Evolutionary conservation across 2,888 invertebrate species (phyloP), one percentile per base, ranked within the genome.

Genomic region (Nowickia ferox): DNA sequence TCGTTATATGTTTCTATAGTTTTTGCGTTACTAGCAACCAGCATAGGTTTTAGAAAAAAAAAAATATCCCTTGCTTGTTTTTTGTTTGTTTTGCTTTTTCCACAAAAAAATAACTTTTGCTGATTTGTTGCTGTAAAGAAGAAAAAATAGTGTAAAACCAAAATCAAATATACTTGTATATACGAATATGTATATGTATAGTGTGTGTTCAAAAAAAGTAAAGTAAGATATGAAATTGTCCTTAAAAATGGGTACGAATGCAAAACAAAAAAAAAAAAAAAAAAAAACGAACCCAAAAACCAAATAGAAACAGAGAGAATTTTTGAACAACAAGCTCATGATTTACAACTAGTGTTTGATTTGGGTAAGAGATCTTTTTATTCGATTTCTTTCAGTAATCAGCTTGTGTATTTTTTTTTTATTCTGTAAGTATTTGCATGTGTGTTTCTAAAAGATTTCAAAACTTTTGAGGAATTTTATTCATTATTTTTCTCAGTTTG

Each of bases 301-400:
- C n/a, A 22, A 30, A 59, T 30, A n/a, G n/a, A 19, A 3, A 48
- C 42, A 63, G 61, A 77, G 65, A 44, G n/a, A 53, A 81, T 68
- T 59, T 51, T 77, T 55, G 19, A 59, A 71, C 44, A 86, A 86
- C 82, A 71, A 83, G 75, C 86, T 76, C 75, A 66, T 83, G 86
- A 83, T 86, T 83, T 86, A 83, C 86, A 82, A 42, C 75, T 79
- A 11, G 44, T 72, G 83, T 86, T 83, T 85, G 59, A 82, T 57
- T 71, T 63, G 74, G 75, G 75, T 76, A 76, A 77, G 59, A 61
- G 13, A 48, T 71, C 63, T 68, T 74, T 55, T 69, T 74, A 57
- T 69, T 19, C 48, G 55, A 51, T 71, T 77, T 30, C 30, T 30
- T 61, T 74, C n/a, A 57, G 38, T 76, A 66, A n/a, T 22, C 15